Base-by-base conservation (phyloP, 2,113 vertebrate genomes). In the Maccullochella peelii region DNA sequence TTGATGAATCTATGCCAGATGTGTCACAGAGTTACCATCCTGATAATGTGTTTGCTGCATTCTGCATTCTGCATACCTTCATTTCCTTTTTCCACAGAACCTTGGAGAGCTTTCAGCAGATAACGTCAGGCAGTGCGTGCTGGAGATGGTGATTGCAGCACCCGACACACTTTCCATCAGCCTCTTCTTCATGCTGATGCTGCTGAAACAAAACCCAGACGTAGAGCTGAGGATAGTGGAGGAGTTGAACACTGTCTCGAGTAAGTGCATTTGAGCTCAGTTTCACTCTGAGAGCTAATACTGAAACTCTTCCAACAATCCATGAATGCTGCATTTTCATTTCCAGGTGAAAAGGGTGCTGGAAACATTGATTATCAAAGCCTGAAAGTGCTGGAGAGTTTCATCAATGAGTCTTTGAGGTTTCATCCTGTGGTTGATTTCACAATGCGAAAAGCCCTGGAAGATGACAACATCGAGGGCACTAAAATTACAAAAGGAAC, bases 131-230 rank as follows among this genome's bases (percentile, higher is more conserved):
- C 98, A 99, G 93, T 98, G 97, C 25, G 93, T 99, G 49, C 16
- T 99, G 92, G 98, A 99, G 92, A 99, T 99, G 97, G 93, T 99
- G 91, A 99, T 99, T 0, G 97, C 98, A 0, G 98, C 96, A 0
- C 98, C 98, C 0, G 98, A 99, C 78, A 99, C 98, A 0, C 95
- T 99, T 49, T 98, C 98, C n/a, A 95, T 99, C 91, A 96, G 96
- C 16, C 94, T 99, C 69, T 99, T 97, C 92, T 98, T 98, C 85
- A 98, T 99, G 98, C 89, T 99, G 3, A 92, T 98, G 86, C 93
- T 99, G 88, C 95, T 98, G 84, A 96, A 97, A 73, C 96, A 97
- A 81, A 96, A 98, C 76, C 97, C 97, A 11, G 91, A 94, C 0
- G 95, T 97, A 62, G 97, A 99, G 90, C 92, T 95, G 67, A 94